Percentiles rank a stretch among this genome's conserved stretches.
Conservation (phyloP, 1,140 invertebrate species). For the Drosophila teissieri region DNA sequence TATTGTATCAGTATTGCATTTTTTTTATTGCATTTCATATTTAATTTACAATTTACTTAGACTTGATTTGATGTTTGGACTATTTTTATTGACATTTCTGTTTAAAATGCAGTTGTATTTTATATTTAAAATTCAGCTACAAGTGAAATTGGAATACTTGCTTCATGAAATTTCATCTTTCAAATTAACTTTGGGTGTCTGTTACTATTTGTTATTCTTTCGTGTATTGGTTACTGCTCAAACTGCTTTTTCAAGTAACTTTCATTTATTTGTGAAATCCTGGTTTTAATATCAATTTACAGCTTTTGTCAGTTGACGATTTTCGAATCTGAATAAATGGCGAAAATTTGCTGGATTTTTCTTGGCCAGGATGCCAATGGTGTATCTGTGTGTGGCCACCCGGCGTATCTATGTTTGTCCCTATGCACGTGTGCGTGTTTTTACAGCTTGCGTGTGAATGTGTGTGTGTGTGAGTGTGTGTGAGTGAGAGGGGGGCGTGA, state of each 20-base stretch:
- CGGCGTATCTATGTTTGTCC: slow-evolving; percentile 8
- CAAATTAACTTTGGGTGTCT: background rate
- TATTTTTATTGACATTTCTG: background rate
- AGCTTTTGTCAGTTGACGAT: slow-evolving; percentile 5
- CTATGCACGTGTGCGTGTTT: slow-evolving; percentile 13
- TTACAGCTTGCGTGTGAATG: background rate
- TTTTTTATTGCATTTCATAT: background rate
- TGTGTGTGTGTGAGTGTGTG: background rate
- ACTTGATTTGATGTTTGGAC: background rate
- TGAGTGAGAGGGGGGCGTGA: slow-evolving; percentile 14
- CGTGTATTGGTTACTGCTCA: background rate
- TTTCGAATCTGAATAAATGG: background rate
- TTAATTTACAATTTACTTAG: background rate
- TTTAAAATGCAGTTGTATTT: background rate
- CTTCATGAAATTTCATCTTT: background rate
- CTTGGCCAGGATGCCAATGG: slow-evolving; percentile 4
- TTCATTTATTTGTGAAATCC: background rate
- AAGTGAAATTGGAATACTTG: background rate
- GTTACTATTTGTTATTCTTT: background rate
- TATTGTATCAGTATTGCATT: background rate
- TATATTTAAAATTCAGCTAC: background rate
- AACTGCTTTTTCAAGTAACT: background rate
- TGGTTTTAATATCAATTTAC: slow-evolving; percentile 3
- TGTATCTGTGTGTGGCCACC: background rate
- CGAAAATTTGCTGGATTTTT: slow-evolving; percentile 4